Percentiles rank a stretch among this genome's conserved stretches.
Conservation (phyloP, 2,888 invertebrate genomes). For the Tenthredo distinguenda region DNA sequence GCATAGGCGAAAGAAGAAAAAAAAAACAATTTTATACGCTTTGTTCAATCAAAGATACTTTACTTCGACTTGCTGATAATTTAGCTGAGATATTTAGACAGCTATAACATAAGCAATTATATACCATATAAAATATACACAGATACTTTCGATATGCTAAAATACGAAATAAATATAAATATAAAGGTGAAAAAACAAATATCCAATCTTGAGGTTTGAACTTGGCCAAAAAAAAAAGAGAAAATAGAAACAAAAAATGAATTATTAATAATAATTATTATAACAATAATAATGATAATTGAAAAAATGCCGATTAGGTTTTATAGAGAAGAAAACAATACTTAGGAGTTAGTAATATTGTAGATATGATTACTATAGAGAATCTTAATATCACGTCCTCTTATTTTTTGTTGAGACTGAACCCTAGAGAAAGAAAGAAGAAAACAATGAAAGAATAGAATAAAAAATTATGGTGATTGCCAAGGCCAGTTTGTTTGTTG, state of each 20-base stretch:
- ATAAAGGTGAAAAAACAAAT: background rate
- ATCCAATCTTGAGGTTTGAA: constrained; percentile 13
- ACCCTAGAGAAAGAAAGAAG: background rate
- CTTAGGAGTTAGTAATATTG: constrained; percentile 3
- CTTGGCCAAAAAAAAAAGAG: background rate
- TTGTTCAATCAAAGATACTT: constrained; percentile 44
- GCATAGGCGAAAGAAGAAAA: background rate
- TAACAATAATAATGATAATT: background rate
- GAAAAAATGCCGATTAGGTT: constrained; percentile 21
- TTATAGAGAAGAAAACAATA: constrained; percentile 18
- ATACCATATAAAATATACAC: constrained; percentile 8
- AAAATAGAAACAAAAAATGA: background rate
- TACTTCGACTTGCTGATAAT: background rate
- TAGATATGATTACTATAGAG: background rate
- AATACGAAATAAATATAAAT: background rate
- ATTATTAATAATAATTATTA: background rate
- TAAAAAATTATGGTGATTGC: background rate
- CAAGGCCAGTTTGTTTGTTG: constrained; percentile 2
- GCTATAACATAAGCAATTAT: constrained; percentile 40
- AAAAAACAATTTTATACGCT: constrained; percentile 30
- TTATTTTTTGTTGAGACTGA: constrained; percentile 47
- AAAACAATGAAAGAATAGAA: background rate
- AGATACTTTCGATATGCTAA: constrained; percentile 24
- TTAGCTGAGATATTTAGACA: constrained; percentile 36
- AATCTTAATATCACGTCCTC: constrained; percentile 37